A percentile compares a stretch with the other conserved stretches of the same genome.
Conservation (phyloP, 2,113 vertebrate genomes). For the Spilogale gracilis region DNA sequence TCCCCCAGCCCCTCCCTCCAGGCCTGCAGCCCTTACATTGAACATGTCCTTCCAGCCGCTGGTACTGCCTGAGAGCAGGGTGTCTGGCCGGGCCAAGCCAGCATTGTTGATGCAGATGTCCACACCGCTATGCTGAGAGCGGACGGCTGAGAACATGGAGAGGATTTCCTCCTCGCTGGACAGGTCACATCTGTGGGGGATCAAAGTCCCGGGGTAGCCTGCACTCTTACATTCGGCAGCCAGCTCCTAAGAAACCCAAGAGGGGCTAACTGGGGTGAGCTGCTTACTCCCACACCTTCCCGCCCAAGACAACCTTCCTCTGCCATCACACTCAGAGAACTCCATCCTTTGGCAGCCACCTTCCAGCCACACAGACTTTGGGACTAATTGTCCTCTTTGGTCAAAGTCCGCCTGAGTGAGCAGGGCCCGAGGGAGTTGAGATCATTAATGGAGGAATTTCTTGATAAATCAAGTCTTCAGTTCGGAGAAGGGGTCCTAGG, state of each 20-base stretch:
- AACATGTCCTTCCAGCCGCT: constrained; percentile 98
- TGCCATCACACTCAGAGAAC: background rate
- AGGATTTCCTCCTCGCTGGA: constrained; percentile 98
- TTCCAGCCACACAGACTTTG: background rate
- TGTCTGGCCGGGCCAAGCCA: constrained; percentile 93
- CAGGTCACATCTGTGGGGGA: constrained; percentile 97
- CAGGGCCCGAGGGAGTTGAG: background rate
- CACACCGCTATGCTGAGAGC: constrained; percentile 94
- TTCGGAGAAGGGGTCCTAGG: background rate
- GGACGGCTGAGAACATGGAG: constrained; percentile 98
- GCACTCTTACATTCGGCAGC: constrained; percentile 97
- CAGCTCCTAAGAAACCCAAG: constrained; percentile 91
- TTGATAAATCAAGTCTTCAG: background rate
- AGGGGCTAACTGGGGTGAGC: constrained; percentile 78
- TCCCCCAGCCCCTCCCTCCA: background rate
- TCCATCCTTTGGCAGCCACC: background rate
- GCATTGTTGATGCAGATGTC: constrained; percentile 99
- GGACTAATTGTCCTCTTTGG: constrained; percentile 10
- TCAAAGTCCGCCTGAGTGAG: constrained; percentile 36
- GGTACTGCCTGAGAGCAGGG: constrained; percentile 93
- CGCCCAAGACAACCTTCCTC: constrained; percentile 1
- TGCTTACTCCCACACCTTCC: constrained; percentile 49
- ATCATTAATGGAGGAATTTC: background rate
- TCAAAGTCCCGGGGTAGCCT: constrained; percentile 94
- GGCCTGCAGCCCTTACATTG: constrained; percentile 89